Conservation (phyloP, 2,113 vertebrate genomes). For the Mugil cephalus region DNA sequence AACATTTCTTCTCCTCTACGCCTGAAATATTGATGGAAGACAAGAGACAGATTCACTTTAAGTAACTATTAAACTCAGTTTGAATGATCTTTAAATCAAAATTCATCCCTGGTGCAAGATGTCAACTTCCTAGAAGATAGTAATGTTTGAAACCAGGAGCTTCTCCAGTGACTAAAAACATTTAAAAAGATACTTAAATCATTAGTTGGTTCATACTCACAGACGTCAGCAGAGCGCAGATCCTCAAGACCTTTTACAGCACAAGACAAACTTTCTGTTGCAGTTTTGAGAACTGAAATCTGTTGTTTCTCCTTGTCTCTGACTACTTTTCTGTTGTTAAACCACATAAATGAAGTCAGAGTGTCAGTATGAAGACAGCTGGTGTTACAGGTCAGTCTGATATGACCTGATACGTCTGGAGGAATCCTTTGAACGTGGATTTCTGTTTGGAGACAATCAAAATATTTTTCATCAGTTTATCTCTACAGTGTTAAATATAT, state of each 20-base stretch:
- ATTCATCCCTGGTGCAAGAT: neutral
- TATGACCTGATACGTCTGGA: neutral
- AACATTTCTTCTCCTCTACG: no score
- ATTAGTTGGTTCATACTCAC: neutral
- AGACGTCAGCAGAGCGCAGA: neutral
- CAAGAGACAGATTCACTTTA: no score
- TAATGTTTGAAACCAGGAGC: no score
- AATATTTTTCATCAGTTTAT: neutral
- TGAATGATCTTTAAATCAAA: neutral
- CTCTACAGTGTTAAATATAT: neutral
- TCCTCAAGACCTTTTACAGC: neutral
- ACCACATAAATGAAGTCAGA: conserved; percentile 11
- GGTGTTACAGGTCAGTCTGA: neutral
- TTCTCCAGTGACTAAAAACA: no score
- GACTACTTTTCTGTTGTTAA: neutral
- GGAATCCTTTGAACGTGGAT: neutral
- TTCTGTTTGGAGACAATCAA: neutral
- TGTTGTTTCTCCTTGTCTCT: neutral
- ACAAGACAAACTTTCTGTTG: neutral
- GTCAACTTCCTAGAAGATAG: no score
- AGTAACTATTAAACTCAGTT: no score
- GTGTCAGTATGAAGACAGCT: accelerated
- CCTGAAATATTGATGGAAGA: no score
- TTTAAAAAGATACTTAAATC: neutral
- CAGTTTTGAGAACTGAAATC: no score